Evolutionary conservation across 2,113 vertebrate species (phyloP), one percentile per base, ranked within the genome.

Genomic region (Cricetomys ansorgei): DNA sequence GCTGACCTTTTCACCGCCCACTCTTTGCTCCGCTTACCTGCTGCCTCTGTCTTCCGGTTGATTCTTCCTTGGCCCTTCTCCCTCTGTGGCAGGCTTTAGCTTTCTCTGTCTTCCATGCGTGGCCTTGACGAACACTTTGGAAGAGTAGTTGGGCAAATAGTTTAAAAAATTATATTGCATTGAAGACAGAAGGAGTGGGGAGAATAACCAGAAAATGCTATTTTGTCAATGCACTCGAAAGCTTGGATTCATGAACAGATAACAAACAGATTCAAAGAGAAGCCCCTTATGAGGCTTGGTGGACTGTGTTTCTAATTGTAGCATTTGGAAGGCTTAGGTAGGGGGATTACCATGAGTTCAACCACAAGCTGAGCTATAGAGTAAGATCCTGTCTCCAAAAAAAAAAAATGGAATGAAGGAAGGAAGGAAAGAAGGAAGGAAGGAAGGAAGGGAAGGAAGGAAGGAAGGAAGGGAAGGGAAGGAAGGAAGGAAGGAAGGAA

Each of bases 11-110:
- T 88, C 57, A 75, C 37, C 70, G 31, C 34, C 53, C 79, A 59
- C 2, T 10, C 21, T 19, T 55, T 64, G 53, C 88, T 70, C 83
- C 34, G 64, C 55, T 67, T 45, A 48, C 37, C 2, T 37, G 85
- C 19, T 70, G 84, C 43, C 67, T 94, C 45, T 93, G n/a, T 89
- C 83, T 23, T 77, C 93, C 93, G 73, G 37, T 62, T 69, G 75
- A 37, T 89, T 6, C 62, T 89, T 96, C 45, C 29, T 48, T 90
- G 64, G 27, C 5, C 53, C 5, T 87, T 50, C 53, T 94, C 53
- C 80, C 48, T 84, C 62, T 67, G 15, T 83, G 85, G 77, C 5
- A 87, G 62, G 53, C 15, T 62, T 77, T 67, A 85, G 57, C 73
- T 19, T 65, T 84, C 34, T 45, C 79, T 91, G n/a, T 64, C 50